Evolutionary conservation across 2,113 vertebrate species (phyloP).

Genomic region (Ahaetulla prasina): DNA sequence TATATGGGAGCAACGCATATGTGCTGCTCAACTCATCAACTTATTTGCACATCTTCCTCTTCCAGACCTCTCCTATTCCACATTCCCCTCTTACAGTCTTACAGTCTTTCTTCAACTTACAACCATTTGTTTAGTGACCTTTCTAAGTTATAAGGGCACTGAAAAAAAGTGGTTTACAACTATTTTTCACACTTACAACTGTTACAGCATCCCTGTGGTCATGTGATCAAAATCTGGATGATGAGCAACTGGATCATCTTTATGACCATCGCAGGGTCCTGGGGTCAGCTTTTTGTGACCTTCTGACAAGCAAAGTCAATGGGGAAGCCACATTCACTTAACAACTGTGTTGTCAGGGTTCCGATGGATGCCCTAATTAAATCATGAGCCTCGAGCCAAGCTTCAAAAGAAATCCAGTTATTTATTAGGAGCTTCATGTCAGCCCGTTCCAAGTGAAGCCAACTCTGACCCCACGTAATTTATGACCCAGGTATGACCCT

Average conservation of each 20-base stretch:
- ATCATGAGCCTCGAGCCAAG: too few relatives aligned
- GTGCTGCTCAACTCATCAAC: not conserved
- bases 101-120: not conserved
- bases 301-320: not conserved
- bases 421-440: too few relatives aligned
- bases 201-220: not conserved
- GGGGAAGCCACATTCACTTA: not conserved
- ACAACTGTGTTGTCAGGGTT: not conserved
- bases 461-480: too few relatives aligned
- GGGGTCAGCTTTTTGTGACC: not conserved
- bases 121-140: not conserved
- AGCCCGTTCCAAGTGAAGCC: too few relatives aligned
- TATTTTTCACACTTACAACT: not conserved
- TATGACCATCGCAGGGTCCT: not conserved
- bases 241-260: not conserved
- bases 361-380: too few relatives aligned
- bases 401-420: too few relatives aligned
- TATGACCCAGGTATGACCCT: too few relatives aligned
- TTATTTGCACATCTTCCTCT: conserved; percentile 23
- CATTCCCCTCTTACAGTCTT: not conserved
- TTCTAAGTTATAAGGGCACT: not conserved
- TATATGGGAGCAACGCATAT: too few relatives aligned
- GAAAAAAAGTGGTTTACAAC: not conserved
- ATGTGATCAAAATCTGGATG: not conserved
- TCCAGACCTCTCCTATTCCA: not conserved